Evolutionary conservation across 1,140 invertebrate genomes (phyloP), one percentile per base, ranked within the genome.

Genomic region (Heliconius hermathena): DNA sequence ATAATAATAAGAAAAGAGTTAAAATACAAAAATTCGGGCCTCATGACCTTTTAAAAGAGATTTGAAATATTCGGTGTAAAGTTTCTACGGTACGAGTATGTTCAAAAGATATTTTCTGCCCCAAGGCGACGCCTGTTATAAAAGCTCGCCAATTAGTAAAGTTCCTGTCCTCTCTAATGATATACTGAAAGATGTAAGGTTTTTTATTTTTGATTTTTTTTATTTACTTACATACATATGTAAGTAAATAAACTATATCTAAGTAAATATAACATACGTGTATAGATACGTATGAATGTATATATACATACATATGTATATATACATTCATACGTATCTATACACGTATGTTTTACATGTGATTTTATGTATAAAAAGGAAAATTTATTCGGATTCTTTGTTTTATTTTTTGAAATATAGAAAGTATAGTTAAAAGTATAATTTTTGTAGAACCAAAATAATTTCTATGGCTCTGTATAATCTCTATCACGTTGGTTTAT

Each of bases 121-220:
- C 73, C 29, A 54, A 74, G 52, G 52, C 73, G 29, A 73, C 26
- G 22, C 26, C 73, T 57, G 73, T 74, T 74, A 57, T 38, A 74
- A 74, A 74, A 74, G 73, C 49, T 74, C 73, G 73, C 73, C 73
- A 74, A 74, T 74, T 74, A 74, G 73, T 54, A n/a, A 36, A 74
- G 52, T 36, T 74, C 73, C 73, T 57, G 49, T 57, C 49, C 52
- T 74, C 73, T 18, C 26, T 74, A 74, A 74, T 74, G 73, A 74
- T 74, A 74, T 54, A 33, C 73, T 36, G 33, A 41, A 38, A 36
- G 26, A 20, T 33, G 16, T 41, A 46, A 16, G 29, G 46, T 74
- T 74, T n/a, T 57, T 57, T 22, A 57, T 57, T 57, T 57, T n/a
- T 57, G 18, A 11, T 8, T 57, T 54, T 57, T n/a, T 57, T n/a